These are phyloP conservation scores for Eptesicus fuscus DNA, from an alignment of 2,113 vertebrate species.

Conservation along the genomic window DNA sequence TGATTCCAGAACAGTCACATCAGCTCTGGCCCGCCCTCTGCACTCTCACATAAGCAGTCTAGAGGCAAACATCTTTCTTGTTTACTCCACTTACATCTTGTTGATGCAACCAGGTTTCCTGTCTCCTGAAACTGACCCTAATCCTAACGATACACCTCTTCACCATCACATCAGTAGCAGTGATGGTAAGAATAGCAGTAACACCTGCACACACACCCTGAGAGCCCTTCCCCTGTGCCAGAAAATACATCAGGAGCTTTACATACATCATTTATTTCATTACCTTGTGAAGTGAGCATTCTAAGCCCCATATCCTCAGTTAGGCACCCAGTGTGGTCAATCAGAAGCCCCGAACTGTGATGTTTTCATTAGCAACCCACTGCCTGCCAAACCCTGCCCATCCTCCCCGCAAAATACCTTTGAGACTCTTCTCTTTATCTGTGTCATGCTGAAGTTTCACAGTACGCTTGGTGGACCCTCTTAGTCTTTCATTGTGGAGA, in stretches of 20 bases:
- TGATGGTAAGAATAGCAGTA: not conserved
- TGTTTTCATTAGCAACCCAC: not conserved
- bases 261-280: not conserved
- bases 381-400: not conserved
- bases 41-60: not conserved
- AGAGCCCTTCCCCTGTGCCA: not conserved
- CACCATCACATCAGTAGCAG: too few relatives aligned
- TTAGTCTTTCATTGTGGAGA: rapidly evolving
- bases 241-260: not conserved
- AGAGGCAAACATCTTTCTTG: not conserved
- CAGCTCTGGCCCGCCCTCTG: not conserved
- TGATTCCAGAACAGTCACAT: not conserved
- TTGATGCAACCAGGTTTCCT: not conserved
- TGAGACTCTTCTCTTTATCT: not conserved
- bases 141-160: not conserved
- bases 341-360: not conserved
- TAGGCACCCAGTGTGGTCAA: not conserved
- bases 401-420: not conserved
- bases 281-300: not conserved
- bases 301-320: not conserved
- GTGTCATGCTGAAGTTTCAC: not conserved
- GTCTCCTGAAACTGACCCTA: not conserved
- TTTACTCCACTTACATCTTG: too few relatives aligned
- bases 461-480: not conserved
- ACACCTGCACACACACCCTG: not conserved